These are phyloP conservation scores for Sebastes umbrosus DNA, from an alignment of 2,797 vertebrate species.

Conservation along the genomic window DNA sequence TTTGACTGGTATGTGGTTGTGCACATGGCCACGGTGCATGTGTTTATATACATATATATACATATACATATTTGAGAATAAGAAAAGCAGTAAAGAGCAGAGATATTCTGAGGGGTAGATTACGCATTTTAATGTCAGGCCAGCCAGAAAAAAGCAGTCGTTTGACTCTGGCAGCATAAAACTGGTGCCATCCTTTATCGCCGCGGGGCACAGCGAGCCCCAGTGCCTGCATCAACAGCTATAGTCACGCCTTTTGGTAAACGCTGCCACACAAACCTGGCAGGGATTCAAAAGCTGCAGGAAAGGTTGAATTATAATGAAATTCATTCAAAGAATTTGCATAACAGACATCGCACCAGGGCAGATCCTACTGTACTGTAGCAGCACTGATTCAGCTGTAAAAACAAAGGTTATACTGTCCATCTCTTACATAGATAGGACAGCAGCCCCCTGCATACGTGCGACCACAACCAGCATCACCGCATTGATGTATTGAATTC, in stretches of 20 bases:
- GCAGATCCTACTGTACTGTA: neutral
- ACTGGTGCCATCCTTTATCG: conserved; percentile 63
- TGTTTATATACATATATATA: neutral
- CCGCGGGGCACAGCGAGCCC: conserved; percentile 48
- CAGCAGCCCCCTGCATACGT: neutral
- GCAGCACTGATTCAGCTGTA: neutral
- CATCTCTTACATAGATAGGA: neutral
- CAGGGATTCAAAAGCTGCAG: conserved; percentile 38
- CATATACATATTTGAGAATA: conserved; percentile 3
- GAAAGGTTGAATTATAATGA: conserved; percentile 29
- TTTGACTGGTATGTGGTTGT: conserved; percentile 6
- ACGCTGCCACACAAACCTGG: conserved; percentile 45
- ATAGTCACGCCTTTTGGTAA: conserved; percentile 54
- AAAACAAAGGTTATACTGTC: neutral
- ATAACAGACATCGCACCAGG: conserved; percentile 6
- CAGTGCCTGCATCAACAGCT: conserved; percentile 54
- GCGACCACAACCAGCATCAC: conserved; percentile 25
- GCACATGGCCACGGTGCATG: neutral
- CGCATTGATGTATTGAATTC: conserved; percentile 51
- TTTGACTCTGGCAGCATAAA: conserved; percentile 55
- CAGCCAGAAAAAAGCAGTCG: conserved; percentile 34
- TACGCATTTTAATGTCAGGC: conserved; percentile 30
- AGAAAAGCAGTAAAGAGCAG: neutral
- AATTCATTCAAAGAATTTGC: conserved; percentile 36
- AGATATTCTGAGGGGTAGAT: neutral